Percentiles rank a stretch among this genome's conserved stretches.
Conservation (phyloP, 2,888 invertebrate species). For the Allacma fusca region DNA sequence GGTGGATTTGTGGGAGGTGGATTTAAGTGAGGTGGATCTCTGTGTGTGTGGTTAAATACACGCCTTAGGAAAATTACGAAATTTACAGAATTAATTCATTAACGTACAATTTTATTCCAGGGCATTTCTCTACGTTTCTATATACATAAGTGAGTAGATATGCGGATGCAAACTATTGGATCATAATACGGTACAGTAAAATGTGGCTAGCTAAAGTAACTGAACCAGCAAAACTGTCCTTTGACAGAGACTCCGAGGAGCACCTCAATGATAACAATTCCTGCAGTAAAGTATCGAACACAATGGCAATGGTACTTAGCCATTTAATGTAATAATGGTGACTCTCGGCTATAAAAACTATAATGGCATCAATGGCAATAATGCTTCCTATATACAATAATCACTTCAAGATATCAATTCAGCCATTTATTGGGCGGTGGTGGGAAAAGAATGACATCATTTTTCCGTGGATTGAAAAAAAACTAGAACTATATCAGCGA, state of each 20-base stretch:
- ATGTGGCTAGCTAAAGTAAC: too few relatives aligned
- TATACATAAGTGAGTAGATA: too few relatives aligned
- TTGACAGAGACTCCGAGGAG: neutral
- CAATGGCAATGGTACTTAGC: neutral
- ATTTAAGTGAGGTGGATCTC: too few relatives aligned
- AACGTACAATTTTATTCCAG: neutral
- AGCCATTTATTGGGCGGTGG: neutral
- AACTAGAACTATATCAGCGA: neutral
- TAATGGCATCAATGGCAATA: neutral
- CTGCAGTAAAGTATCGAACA: neutral
- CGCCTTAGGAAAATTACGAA: neutral
- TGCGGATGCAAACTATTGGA: too few relatives aligned
- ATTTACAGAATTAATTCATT: neutral
- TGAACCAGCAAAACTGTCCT: neutral
- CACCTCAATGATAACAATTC: neutral
- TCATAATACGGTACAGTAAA: too few relatives aligned
- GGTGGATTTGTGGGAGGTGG: neutral
- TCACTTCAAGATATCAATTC: neutral
- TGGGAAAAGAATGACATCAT: slow-evolving; percentile 12
- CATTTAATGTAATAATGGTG: neutral
- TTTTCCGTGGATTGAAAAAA: neutral
- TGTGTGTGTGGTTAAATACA: neutral
- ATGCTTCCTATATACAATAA: neutral
- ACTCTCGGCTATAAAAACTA: neutral
- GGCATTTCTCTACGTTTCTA: too few relatives aligned